A percentile compares a stretch with the other conserved stretches of the same genome.
phyloP scores from a whole-genome alignment of 2,797 vertebrate species.

The Luscinia megarhynchos region DNA sequence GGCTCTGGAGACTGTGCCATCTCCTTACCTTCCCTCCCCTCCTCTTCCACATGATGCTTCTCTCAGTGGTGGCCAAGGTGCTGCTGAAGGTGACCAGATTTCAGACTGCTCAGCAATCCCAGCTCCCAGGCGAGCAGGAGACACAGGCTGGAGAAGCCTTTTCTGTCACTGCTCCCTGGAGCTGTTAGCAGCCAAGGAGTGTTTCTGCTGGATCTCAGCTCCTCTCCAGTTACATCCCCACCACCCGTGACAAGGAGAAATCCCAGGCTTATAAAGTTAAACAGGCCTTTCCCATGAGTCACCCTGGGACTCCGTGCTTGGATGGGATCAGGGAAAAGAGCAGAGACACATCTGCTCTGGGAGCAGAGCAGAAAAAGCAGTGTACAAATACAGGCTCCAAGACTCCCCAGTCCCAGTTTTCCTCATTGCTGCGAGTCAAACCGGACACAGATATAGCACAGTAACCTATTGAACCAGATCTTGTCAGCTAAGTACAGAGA shows the following conservation, averaged over 20 bases:
- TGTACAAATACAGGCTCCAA: neutral
- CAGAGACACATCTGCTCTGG: neutral
- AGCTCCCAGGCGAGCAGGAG: neutral
- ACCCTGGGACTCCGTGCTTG: neutral
- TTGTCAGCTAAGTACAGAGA: neutral
- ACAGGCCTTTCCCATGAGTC: neutral
- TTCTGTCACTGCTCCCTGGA: neutral
- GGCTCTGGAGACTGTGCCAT: neutral
- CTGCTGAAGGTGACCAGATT: neutral
- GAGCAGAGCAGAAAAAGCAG: neutral
- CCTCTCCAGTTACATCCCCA: neutral
- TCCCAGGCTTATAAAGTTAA: slow-evolving; percentile 18
- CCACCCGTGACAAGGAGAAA: neutral
- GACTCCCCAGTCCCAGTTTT: neutral
- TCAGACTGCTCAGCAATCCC: neutral
- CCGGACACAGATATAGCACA: neutral
- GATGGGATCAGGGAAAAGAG: neutral
- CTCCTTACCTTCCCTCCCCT: neutral
- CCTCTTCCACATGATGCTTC: neutral
- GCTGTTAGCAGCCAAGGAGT: neutral
- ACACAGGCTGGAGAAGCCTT: neutral
- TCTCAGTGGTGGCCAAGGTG: neutral
- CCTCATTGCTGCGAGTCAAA: neutral
- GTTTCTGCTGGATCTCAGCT: neutral
- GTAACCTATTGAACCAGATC: slow-evolving; percentile 62